Conservation (phyloP, 2,888 invertebrate species). For the Sarcophaga carnaria region DNA sequence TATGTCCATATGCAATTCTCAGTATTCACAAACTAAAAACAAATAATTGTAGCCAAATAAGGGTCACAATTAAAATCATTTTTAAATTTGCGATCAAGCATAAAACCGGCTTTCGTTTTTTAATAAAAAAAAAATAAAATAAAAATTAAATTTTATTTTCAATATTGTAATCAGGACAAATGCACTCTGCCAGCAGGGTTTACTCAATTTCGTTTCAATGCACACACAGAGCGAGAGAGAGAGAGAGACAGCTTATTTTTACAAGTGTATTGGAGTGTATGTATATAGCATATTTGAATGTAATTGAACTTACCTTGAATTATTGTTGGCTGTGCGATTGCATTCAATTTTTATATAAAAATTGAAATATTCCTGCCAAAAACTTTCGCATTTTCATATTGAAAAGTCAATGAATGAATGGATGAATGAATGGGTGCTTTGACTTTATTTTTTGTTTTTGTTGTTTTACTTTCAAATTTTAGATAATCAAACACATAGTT, state of each 20-base stretch:
- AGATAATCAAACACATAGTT: slow-evolving; percentile 47
- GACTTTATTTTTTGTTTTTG: neutral
- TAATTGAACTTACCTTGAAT: slow-evolving; percentile 52
- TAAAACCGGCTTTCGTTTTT: no score
- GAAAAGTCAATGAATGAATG: slow-evolving; percentile 2
- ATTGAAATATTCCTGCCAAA: slow-evolving; percentile 56
- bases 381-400: slow-evolving; percentile 27
- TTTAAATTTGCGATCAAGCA: no score
- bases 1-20: no score
- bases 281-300: neutral
- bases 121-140: no score
- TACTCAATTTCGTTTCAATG: slow-evolving; percentile 5
- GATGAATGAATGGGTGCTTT: slow-evolving; percentile 29
- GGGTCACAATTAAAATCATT: no score
- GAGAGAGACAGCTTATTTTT: neutral
- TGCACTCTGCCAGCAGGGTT: slow-evolving; percentile 9
- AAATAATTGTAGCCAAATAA: no score
- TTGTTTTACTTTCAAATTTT: slow-evolving; percentile 46
- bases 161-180: slow-evolving; percentile 4
- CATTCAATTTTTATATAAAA: slow-evolving; percentile 21
- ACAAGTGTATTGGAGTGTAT: neutral
- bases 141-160: slow-evolving; percentile 6
- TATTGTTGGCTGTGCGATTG: slow-evolving; percentile 24
- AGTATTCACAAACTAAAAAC: no score
- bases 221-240: neutral